Evolutionary conservation across 2,113 vertebrate species (phyloP).

Genomic region (Petroica traversi): DNA sequence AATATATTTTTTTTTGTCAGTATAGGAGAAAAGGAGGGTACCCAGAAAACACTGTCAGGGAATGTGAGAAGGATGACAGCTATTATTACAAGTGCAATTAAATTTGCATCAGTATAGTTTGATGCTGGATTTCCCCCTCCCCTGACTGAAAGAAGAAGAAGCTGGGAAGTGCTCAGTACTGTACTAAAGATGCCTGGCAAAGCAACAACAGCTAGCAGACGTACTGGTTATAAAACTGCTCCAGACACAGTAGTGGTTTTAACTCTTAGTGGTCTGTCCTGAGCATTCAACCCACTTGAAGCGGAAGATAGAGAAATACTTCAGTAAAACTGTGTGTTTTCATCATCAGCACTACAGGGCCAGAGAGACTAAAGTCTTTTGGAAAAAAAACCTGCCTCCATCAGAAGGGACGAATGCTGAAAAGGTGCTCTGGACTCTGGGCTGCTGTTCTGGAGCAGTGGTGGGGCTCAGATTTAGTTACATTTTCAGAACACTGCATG

Average conservation of each 20-base stretch:
- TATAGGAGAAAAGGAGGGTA: neutral
- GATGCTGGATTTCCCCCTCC: neutral
- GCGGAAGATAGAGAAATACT: neutral
- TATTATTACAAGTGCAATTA: neutral
- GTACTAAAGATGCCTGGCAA: neutral
- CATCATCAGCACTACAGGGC: neutral
- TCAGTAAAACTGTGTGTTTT: neutral
- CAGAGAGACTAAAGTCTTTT: neutral
- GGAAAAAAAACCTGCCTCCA: rapidly evolving
- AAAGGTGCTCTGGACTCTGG: neutral
- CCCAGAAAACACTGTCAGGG: neutral
- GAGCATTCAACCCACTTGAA: neutral
- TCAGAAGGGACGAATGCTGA: neutral
- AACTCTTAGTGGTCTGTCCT: neutral
- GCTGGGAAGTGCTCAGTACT: neutral
- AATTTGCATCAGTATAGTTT: neutral
- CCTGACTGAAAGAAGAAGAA: neutral
- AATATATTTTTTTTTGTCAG: neutral
- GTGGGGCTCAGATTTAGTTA: neutral
- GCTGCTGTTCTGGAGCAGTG: neutral
- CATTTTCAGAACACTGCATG: rapidly evolving
- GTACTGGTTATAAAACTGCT: neutral
- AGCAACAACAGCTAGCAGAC: neutral
- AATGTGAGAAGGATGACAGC: neutral
- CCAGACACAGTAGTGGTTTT: neutral